Conservation (phyloP, 2,888 invertebrate species). For the Pseudanteris insignis region DNA sequence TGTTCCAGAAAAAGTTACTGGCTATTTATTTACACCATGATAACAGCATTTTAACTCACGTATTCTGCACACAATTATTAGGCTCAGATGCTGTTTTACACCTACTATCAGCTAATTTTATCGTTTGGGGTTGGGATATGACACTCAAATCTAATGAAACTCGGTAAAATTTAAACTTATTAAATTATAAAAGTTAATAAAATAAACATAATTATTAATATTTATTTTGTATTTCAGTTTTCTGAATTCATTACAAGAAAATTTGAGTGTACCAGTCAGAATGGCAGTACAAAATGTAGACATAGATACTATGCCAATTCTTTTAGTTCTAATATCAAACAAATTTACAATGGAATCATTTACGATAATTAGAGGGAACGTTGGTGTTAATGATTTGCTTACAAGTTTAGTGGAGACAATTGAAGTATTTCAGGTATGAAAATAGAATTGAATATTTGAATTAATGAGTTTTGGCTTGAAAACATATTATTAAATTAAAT, state of each 20-base stretch:
- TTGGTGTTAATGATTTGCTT: slow-evolving; percentile 88
- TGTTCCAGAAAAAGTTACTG: slow-evolving; percentile 84
- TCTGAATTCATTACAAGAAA: slow-evolving; percentile 77
- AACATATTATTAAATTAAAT: neutral
- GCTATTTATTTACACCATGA: slow-evolving; percentile 98
- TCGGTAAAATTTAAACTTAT: slow-evolving; percentile 69
- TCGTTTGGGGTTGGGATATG: slow-evolving; percentile 97
- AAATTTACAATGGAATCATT: slow-evolving; percentile 90
- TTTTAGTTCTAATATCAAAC: slow-evolving; percentile 88
- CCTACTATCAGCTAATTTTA: slow-evolving; percentile 87
- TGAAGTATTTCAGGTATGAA: slow-evolving; percentile 74
- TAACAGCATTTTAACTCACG: slow-evolving; percentile 92
- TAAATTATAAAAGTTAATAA: too few relatives aligned
- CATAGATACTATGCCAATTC: slow-evolving; percentile 86
- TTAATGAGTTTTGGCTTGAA: too few relatives aligned
- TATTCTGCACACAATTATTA: slow-evolving; percentile 94
- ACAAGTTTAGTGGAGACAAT: slow-evolving; percentile 87
- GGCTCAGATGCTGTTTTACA: slow-evolving; percentile 92
- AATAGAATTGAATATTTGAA: slow-evolving; percentile 4
- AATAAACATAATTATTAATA: too few relatives aligned
- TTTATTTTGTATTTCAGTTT: slow-evolving; percentile 69
- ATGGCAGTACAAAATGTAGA: slow-evolving; percentile 86
- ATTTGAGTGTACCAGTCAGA: slow-evolving; percentile 84
- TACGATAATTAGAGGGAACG: slow-evolving; percentile 89
- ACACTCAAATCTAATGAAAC: slow-evolving; percentile 87